Conservation (phyloP, 2,797 vertebrate species). For the Anableps anableps region DNA sequence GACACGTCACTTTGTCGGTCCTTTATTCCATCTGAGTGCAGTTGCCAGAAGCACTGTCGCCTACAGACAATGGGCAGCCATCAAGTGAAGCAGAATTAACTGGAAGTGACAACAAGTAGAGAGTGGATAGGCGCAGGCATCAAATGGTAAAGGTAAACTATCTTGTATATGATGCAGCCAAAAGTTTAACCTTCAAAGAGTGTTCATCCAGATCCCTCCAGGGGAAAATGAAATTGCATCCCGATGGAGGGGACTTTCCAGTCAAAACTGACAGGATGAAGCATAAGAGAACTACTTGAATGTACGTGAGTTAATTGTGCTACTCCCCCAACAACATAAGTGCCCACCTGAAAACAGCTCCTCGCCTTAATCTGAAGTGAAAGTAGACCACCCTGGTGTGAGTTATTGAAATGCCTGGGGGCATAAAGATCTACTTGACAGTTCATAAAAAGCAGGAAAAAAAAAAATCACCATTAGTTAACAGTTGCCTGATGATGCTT, state of each 20-base stretch:
- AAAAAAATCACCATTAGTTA: not conserved
- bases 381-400: conserved; percentile 36
- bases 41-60: conserved; percentile 48
- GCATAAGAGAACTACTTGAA: conserved; percentile 41
- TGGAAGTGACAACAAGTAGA: conserved; percentile 51
- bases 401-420: conserved; percentile 35
- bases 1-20: conserved; percentile 11
- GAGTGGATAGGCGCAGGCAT: conserved; percentile 39
- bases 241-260: conserved; percentile 19
- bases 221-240: conserved; percentile 21
- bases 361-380: conserved; percentile 35
- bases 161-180: conserved; percentile 24
- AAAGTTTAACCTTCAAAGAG: conserved; percentile 56
- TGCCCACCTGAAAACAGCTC: conserved; percentile 36
- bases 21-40: conserved; percentile 45
- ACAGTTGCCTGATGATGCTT: not conserved
- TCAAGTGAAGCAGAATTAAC: conserved; percentile 51
- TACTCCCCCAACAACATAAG: conserved; percentile 21
- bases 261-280: conserved; percentile 42
- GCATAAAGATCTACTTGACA: conserved; percentile 35
- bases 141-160: conserved; percentile 57
- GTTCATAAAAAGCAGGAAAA: conserved; percentile 19
- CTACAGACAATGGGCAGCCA: conserved; percentile 49
- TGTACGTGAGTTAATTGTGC: conserved; percentile 40
- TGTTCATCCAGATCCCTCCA: conserved; percentile 15